phyloP scores from a whole-genome alignment of 2,113 vertebrate genomes.

The Cottus gobio region DNA sequence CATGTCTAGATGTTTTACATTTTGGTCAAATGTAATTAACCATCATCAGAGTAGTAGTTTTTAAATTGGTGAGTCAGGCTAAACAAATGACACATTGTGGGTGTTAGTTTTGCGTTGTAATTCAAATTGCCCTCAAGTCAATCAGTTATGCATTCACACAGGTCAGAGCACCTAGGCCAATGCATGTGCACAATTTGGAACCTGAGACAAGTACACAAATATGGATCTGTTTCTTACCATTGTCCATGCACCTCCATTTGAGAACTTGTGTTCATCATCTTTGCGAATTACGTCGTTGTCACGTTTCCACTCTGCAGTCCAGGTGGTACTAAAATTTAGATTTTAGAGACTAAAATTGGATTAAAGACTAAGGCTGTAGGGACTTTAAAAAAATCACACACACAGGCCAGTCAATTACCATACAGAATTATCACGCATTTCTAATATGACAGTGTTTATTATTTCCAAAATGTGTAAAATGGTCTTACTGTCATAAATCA shows the following conservation, averaged over 20 bases:
- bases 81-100: background rate
- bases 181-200: background rate
- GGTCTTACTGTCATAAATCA: conserved; percentile 36
- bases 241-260: background rate
- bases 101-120: background rate
- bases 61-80: background rate
- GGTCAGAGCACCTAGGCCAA: background rate
- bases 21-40: background rate
- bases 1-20: background rate
- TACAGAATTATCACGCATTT: background rate
- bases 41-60: background rate
- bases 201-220: background rate
- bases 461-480: background rate
- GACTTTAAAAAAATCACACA: conserved; percentile 32
- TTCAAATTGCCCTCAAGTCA: background rate
- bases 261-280: background rate
- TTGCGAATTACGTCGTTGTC: background rate
- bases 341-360: accelerated
- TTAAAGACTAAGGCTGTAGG: accelerated
- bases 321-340: background rate
- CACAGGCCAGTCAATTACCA: background rate
- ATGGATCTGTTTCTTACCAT: conserved; percentile 37
- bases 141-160: background rate
- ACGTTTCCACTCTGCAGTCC: conserved; percentile 30
- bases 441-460: background rate